Percentiles rank a stretch among this genome's conserved stretches.
phyloP scores from a whole-genome alignment of 2,888 invertebrate species.

The Eilema sororculum region DNA sequence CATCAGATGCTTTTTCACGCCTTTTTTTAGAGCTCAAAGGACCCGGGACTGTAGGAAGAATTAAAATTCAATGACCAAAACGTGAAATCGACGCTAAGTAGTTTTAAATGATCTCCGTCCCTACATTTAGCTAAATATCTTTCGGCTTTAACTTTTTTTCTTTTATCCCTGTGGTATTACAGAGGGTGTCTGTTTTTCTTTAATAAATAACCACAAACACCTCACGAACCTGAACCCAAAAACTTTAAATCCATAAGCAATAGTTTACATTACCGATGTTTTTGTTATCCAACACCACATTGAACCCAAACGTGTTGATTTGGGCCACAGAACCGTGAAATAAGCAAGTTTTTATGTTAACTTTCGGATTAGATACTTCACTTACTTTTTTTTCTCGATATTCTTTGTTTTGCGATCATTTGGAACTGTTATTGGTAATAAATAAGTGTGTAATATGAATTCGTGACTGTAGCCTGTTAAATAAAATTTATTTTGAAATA shows the following conservation, averaged over 20 bases:
- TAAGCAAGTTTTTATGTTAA: conserved; percentile 41
- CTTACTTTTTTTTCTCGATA: conserved; percentile 10
- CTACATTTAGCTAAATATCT: neutral
- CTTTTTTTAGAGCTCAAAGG: no score
- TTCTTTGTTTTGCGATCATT: conserved; percentile 15
- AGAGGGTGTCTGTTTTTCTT: conserved; percentile 4
- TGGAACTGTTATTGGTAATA: neutral
- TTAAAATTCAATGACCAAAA: neutral
- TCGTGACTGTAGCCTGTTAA: neutral
- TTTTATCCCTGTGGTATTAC: neutral
- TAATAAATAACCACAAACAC: conserved; percentile 7
- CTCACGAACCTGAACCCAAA: neutral
- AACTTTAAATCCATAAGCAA: conserved; percentile 8
- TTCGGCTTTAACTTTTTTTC: neutral
- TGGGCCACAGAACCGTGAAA: conserved; percentile 52
- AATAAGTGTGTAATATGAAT: neutral
- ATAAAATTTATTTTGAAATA: neutral
- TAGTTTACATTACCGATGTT: conserved; percentile 22
- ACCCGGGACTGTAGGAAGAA: no score
- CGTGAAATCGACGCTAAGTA: neutral
- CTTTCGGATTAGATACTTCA: conserved; percentile 30
- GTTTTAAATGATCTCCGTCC: neutral
- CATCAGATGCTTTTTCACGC: no score
- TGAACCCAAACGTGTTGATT: conserved; percentile 49
- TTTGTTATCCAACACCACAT: conserved; percentile 42